phyloP scores from a whole-genome alignment of 1,140 invertebrate species.

The Hyles euphorbiae region DNA sequence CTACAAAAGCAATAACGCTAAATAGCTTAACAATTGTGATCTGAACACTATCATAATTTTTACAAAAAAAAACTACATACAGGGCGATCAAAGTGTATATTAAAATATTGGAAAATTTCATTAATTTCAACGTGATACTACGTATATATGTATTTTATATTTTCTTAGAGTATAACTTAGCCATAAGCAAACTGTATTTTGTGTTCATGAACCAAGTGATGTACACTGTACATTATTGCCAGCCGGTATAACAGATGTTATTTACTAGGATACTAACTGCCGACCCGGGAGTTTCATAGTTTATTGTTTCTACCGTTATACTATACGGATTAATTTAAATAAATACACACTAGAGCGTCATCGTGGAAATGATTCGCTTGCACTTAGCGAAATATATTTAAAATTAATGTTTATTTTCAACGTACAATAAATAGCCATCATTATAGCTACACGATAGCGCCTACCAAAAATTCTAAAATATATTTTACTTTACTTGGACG shows the following conservation, averaged over 20 bases:
- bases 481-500: not conserved
- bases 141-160: slow-evolving; percentile 35
- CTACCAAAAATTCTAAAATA: too few species aligned
- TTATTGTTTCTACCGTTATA: slow-evolving; percentile 4
- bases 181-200: slow-evolving; percentile 52
- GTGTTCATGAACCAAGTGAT: slow-evolving; percentile 62
- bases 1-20: slow-evolving; percentile 37
- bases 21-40: slow-evolving; percentile 32
- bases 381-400: too few species aligned
- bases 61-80: slow-evolving; percentile 29
- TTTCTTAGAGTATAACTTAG: slow-evolving; percentile 34
- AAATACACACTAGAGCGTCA: not conserved
- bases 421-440: too few species aligned
- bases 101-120: slow-evolving; percentile 20
- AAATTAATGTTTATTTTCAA: too few species aligned
- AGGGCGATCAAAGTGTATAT: slow-evolving; percentile 40
- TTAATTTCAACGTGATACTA: slow-evolving; percentile 31
- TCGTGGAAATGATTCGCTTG: too few species aligned
- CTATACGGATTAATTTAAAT: not conserved
- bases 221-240: slow-evolving; percentile 12
- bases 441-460: too few species aligned
- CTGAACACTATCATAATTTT: slow-evolving; percentile 31
- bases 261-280: not conserved
- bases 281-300: not conserved
- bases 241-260: slow-evolving; percentile 1